Evolutionary conservation across 1,140 invertebrate genomes (phyloP), one percentile per base, ranked within the genome.

Genomic region (Amphibalanus amphitrite): DNA sequence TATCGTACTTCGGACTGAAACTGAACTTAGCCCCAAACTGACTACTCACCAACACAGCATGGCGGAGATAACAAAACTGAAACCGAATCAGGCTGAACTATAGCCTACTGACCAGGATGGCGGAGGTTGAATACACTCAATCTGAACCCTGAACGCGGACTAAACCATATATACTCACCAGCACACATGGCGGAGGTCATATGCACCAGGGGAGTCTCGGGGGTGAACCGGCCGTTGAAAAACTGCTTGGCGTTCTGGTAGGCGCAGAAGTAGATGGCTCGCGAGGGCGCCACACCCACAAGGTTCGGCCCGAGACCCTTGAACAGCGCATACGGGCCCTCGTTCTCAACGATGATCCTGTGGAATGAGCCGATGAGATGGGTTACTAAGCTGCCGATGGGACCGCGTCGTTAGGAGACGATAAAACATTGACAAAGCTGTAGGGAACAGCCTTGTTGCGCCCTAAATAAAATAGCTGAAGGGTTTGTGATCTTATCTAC

Each of bases 251-350:
- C 88, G 79, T 94, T 89, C 15, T 95, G 97, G 82, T 99, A 99
- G 69, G 95, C 90, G 82, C 91, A 97, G 83, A 99, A 99, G 83
- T 99, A 99, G 73, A 99, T 95, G 67, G 97, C 96, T 77, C 97
- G 88, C 0, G 95, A 97, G 0, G 97, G 97, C 64, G 95, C 94
- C 72, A 99, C 97, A 23, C 97, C 97, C 72, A 99, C 86, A 73
- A 99, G 84, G 82, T 98, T 99, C 20, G 97, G 96, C 29, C 93
- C 93, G 38, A 99, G 85, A 28, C 97, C 97, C 85, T 97, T 98
- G 82, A 98, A 99, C 38, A 99, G 82, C 67, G 92, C 96, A 72
- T 86, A 83, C 0, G 90, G 82, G 47, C 97, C 97, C 84, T 99
- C 97, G 75, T 90, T 89, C 80, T 94, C 86, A 28, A 97, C 84